A percentile compares a stretch with the other conserved stretches of the same genome.
phyloP scores from a whole-genome alignment of 2,797 vertebrate species.

The Sardinella longiceps region DNA sequence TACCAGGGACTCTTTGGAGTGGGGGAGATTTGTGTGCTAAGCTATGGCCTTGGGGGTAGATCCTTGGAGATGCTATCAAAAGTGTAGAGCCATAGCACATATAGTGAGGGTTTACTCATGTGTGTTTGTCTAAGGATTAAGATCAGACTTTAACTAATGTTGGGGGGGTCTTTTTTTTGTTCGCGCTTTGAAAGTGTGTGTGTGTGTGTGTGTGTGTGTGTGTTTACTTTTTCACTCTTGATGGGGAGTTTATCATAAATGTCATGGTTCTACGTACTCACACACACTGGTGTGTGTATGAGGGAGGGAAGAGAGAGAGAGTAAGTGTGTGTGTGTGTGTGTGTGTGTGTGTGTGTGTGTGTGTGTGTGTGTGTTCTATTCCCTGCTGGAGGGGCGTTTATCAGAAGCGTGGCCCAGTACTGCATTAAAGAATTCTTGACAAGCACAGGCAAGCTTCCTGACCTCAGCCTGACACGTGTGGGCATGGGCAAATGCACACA shows the following conservation, averaged over 20 bases:
- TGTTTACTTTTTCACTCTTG: too few relatives aligned
- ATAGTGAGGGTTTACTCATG: not conserved
- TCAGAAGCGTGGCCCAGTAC: not conserved
- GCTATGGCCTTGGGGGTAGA: not conserved
- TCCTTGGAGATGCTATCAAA: not conserved
- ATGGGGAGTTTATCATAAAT: too few relatives aligned
- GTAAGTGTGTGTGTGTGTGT: not conserved
- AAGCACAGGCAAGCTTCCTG: conserved; percentile 56
- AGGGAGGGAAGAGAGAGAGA: too few relatives aligned
- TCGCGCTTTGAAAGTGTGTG: not conserved
- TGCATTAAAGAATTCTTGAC: conserved; percentile 53
- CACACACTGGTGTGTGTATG: not conserved
- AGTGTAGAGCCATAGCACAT: not conserved
- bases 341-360: not conserved
- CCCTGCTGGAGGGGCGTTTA: not conserved
- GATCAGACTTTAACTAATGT: not conserved
- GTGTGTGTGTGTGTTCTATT: conserved; percentile 1
- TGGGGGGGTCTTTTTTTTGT: not conserved
- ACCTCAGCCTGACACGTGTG: conserved; percentile 55
- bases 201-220: not conserved
- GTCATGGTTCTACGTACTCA: too few relatives aligned
- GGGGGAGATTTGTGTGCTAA: not conserved
- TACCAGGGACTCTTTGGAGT: not conserved
- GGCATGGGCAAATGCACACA: conserved; percentile 35
- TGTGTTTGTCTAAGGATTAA: not conserved